Percentiles rank a stretch among this genome's conserved stretches.
Evolutionary conservation across 2,888 invertebrate species (phyloP).

Genomic region (Eupithecia exiguata): DNA sequence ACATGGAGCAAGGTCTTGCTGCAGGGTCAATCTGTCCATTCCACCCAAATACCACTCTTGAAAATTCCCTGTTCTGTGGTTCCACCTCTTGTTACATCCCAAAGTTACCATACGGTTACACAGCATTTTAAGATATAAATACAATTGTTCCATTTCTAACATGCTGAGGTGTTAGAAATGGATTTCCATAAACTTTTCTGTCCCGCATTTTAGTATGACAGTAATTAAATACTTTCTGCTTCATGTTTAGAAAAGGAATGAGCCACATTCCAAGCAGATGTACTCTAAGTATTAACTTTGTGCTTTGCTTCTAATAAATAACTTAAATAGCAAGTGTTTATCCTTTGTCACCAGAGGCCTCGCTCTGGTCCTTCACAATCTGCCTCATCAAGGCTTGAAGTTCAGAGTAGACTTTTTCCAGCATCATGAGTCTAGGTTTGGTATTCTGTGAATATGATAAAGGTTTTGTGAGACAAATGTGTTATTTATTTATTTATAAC

Average conservation of each 20-base stretch:
- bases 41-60: too few species aligned
- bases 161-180: too few species aligned
- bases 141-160: too few species aligned
- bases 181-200: too few species aligned
- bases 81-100: too few species aligned
- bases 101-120: too few species aligned
- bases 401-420: slow-evolving; percentile 72
- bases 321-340: background rate
- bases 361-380: slow-evolving; percentile 42
- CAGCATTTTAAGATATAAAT: too few species aligned
- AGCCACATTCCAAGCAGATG: background rate
- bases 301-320: background rate
- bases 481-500: background rate
- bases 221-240: too few species aligned
- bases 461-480: background rate
- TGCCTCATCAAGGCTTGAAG: slow-evolving; percentile 63
- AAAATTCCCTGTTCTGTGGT: too few species aligned
- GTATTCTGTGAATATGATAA: slow-evolving; percentile 68
- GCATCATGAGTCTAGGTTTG: slow-evolving; percentile 70
- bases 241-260: background rate
- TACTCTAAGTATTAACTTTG: background rate
- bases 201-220: too few species aligned
- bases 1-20: too few species aligned
- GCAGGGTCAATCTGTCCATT: too few species aligned
- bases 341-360: slow-evolving; percentile 55